Evolutionary conservation across 37 sponge, comb jelly and placozoan species (phyloP).

Genomic region (Lycopodina hypogea): DNA sequence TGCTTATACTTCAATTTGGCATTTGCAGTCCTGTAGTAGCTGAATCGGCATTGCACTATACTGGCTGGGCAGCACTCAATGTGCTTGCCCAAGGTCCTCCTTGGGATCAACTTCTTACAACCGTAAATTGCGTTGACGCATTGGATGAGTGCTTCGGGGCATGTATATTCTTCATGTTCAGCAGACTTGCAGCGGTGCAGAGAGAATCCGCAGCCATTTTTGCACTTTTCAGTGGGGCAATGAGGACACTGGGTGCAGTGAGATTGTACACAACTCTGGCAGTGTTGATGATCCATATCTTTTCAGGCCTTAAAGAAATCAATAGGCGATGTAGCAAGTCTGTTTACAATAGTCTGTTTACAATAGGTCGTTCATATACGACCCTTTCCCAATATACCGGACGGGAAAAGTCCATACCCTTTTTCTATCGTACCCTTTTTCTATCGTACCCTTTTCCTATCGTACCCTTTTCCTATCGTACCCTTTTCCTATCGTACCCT

Average conservation of each 20-base stretch:
- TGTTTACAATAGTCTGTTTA: too few relatives aligned
- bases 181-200: conserved; percentile 54
- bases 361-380: too few relatives aligned
- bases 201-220: conserved; percentile 37
- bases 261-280: conserved; percentile 1
- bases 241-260: background rate
- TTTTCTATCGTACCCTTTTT: too few relatives aligned
- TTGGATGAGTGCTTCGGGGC: conserved; percentile 24
- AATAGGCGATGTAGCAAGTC: too few relatives aligned
- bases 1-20: background rate
- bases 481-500: too few relatives aligned
- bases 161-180: conserved; percentile 42
- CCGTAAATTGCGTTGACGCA: conserved; percentile 54
- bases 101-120: conserved; percentile 17
- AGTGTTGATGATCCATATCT: conserved; percentile 7
- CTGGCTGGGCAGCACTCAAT: conserved; percentile 66
- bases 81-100: conserved; percentile 27
- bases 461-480: too few relatives aligned
- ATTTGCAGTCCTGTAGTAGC: background rate
- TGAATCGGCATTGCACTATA: conserved; percentile 28
- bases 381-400: too few relatives aligned
- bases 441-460: too few relatives aligned
- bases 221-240: conserved; percentile 47
- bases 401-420: too few relatives aligned
- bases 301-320: too few relatives aligned